Conservation (phyloP, 2,888 invertebrate genomes). For the Teleiodes luculella region DNA sequence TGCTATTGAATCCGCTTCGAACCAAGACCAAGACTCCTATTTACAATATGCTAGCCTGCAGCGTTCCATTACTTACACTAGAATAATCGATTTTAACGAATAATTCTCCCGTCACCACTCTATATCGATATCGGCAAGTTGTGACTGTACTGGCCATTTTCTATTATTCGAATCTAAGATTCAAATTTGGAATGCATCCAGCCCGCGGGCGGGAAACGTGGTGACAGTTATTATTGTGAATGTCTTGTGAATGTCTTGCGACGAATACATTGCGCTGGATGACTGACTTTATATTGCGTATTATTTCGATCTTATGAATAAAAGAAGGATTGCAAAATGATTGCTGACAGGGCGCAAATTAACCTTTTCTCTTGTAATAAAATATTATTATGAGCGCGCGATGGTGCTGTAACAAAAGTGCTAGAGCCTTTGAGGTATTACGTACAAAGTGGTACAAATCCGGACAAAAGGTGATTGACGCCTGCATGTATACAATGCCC, state of each 20-base stretch:
- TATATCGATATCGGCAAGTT: slow-evolving; percentile 41
- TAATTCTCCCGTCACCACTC: slow-evolving; percentile 53
- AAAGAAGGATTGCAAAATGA: not conserved
- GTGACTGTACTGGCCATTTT: slow-evolving; percentile 50
- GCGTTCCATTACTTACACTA: slow-evolving; percentile 50
- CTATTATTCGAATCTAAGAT: slow-evolving; percentile 46
- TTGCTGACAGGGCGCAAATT: not conserved
- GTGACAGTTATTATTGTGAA: slow-evolving; percentile 11
- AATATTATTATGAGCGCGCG: too few relatives aligned
- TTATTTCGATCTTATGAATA: not conserved
- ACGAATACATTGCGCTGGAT: not conserved
- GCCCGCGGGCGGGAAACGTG: slow-evolving; percentile 13
- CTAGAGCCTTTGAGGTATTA: too few relatives aligned
- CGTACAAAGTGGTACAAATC: too few relatives aligned
- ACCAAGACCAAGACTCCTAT: slow-evolving; percentile 38
- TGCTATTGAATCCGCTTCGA: slow-evolving; percentile 15
- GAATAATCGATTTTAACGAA: slow-evolving; percentile 57
- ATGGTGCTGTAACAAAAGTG: too few relatives aligned
- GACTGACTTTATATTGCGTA: slow-evolving; percentile 12
- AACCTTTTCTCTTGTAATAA: not conserved
- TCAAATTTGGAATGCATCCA: slow-evolving; percentile 31
- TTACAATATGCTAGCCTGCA: slow-evolving; percentile 42
- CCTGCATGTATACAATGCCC: too few relatives aligned
- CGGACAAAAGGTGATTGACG: too few relatives aligned
- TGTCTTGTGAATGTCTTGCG: not conserved